Base-by-base conservation (phyloP, 2,888 invertebrate genomes). In the Amphipoea oculea region DNA sequence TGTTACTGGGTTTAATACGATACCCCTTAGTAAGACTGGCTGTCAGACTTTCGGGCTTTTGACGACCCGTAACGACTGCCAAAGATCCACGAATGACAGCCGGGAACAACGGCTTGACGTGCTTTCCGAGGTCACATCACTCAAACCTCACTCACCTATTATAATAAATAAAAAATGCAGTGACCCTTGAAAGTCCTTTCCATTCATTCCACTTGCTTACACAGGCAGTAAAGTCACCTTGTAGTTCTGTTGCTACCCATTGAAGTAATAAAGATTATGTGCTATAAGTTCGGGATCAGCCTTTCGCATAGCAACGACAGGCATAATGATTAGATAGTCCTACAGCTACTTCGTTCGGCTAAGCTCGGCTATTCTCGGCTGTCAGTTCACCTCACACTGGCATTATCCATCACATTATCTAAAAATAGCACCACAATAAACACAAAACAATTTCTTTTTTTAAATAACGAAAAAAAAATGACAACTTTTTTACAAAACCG, bases 401-500 rank as follows among this genome's bases (percentile, higher is more conserved):
- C 70, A 65, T 60, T 76, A 78, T 11, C 66, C 76, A 79, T 86
- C 75, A 86, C 86, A 74, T 79, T 76, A 78, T 78, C 81, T 87
- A 76, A 85, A 86, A 89, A 89, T 87, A 89, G 70, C 62, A n/a
- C 71, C 51, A 76, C 76, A 82, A 79, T 75, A 79, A 87, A 74
- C 62, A 83, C 62, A 88, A 88, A 80, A 81, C 78, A 76, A 82
- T 71, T 72, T 79, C 42, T 68, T 88, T 82, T 83, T 83, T 83
- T 72, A n/a, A 76, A 76, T 75, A 74, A 76, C 57, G 42, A 78
- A 82, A 88, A 83, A 84, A 81, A 76, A 63, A 48, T 17, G 1
- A 45, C n/a, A 40, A 51, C 42, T 63, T 86, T 89, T 89, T 88
- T 65, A 84, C 81, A 80, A 89, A 88, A 88, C 89, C 90, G 85